Conservation (phyloP, 2,797 vertebrate species). For the Macroramphosus scolopax region DNA sequence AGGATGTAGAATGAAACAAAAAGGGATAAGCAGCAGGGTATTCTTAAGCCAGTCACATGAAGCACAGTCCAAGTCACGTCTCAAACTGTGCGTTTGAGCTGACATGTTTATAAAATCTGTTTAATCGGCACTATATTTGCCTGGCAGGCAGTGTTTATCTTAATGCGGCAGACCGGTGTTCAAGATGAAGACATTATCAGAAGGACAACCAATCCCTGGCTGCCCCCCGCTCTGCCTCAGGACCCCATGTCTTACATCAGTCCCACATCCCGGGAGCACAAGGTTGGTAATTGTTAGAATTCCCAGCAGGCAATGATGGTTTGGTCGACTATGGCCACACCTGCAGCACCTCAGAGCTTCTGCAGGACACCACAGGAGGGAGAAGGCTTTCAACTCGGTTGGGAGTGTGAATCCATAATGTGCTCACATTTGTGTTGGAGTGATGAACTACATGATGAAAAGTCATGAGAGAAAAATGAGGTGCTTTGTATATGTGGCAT, state of each 20-base stretch:
- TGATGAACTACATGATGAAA: constrained; percentile 15
- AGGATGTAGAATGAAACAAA: constrained; percentile 61
- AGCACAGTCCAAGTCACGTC: constrained; percentile 37
- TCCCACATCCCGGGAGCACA: constrained; percentile 61
- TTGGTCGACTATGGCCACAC: constrained; percentile 76
- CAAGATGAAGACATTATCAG: constrained; percentile 63
- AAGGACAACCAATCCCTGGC: constrained; percentile 29
- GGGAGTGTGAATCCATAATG: constrained; percentile 45
- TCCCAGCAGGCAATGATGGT: constrained; percentile 74
- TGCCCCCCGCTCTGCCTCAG: constrained; percentile 47
- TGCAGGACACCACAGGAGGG: constrained; percentile 45
- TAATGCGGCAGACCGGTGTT: constrained; percentile 65
- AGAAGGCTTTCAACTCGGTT: constrained; percentile 56
- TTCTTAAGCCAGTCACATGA: constrained; percentile 58
- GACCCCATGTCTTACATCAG: constrained; percentile 42
- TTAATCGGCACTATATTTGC: constrained; percentile 54
- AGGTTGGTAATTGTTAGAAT: constrained; percentile 79
- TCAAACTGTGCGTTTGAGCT: constrained; percentile 58
- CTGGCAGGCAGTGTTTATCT: constrained; percentile 77
- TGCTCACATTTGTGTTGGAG: constrained; percentile 16
- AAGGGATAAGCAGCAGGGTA: constrained; percentile 62
- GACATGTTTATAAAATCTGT: constrained; percentile 60
- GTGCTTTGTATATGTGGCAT: constrained; percentile 21
- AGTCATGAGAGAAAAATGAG: constrained; percentile 13
- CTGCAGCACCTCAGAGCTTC: constrained; percentile 63